Conservation (phyloP, 2,797 vertebrate species). For the Lagodon rhomboides region DNA sequence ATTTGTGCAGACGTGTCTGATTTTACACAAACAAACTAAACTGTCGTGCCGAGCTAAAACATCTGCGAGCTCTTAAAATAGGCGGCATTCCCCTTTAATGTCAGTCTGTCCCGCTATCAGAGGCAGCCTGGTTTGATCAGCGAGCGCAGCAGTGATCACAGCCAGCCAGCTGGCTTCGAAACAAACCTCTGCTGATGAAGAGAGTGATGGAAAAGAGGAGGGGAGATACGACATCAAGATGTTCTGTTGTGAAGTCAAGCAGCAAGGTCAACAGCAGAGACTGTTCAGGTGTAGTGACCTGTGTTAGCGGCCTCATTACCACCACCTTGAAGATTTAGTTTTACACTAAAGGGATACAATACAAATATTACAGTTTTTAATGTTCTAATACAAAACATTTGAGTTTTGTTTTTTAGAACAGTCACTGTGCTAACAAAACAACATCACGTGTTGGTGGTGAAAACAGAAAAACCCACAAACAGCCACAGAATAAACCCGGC, state of each 20-base stretch:
- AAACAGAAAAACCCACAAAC: background rate
- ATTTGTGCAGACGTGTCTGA: background rate
- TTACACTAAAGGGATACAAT: background rate
- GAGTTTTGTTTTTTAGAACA: too few species aligned
- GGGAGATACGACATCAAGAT: background rate
- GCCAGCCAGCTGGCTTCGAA: constrained; percentile 47
- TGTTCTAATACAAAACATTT: background rate
- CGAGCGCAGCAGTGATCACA: constrained; percentile 35
- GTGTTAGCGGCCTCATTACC: background rate
- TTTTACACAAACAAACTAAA: background rate
- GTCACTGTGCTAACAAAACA: background rate
- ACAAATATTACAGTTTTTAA: background rate
- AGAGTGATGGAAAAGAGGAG: constrained; percentile 15
- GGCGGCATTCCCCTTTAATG: constrained; percentile 32
- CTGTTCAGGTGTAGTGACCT: background rate
- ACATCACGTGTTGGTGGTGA: background rate
- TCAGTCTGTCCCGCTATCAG: constrained; percentile 24
- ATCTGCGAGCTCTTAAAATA: constrained; percentile 37
- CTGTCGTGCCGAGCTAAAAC: background rate
- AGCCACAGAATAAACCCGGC: background rate
- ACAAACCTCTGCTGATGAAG: constrained; percentile 26
- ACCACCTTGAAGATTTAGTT: background rate
- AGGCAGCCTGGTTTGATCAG: constrained; percentile 50
- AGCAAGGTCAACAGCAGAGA: background rate
- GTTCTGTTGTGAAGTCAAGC: constrained; percentile 2